These are phyloP conservation scores for Drosophila truncata DNA, from an alignment of 1,140 invertebrate genomes.

Conservation along the genomic window DNA sequence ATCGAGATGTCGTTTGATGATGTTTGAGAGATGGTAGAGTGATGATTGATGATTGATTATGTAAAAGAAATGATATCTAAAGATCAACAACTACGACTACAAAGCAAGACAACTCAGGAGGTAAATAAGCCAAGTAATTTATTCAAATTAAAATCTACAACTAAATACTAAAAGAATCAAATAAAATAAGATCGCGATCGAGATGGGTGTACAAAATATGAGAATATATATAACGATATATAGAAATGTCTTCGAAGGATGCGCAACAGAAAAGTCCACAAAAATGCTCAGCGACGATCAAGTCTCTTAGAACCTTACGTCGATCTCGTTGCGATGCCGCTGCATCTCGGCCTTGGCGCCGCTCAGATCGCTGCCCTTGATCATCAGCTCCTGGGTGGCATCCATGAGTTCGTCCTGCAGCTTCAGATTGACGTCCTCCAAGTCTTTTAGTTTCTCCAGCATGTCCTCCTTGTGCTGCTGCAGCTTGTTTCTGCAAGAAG, in stretches of 20 bases:
- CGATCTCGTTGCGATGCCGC: conserved; percentile 86
- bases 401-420: conserved; percentile 87
- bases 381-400: conserved; percentile 86
- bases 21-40: conserved; percentile 35
- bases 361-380: conserved; percentile 86
- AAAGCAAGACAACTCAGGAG: conserved; percentile 30
- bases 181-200: conserved; percentile 52
- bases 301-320: conserved; percentile 84
- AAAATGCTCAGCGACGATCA: conserved; percentile 23
- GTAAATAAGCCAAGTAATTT: conserved; percentile 57
- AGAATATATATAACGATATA: conserved; percentile 74
- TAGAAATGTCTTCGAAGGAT: conserved; percentile 80
- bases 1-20: conserved; percentile 58
- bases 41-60: conserved; percentile 44
- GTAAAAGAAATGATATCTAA: conserved; percentile 34
- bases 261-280: conserved; percentile 58
- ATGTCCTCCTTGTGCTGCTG: conserved; percentile 85
- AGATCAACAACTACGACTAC: conserved; percentile 14
- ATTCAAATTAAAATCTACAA: conserved; percentile 47
- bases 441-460: conserved; percentile 86
- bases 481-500: conserved; percentile 75
- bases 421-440: conserved; percentile 86
- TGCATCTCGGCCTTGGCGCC: conserved; percentile 86
- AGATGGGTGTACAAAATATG: conserved; percentile 61
- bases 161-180: conserved; percentile 54